A percentile compares a stretch with the other conserved stretches of the same genome.
Evolutionary conservation across 1,140 invertebrate species (phyloP).

Genomic region (Choristoneura fumiferana): DNA sequence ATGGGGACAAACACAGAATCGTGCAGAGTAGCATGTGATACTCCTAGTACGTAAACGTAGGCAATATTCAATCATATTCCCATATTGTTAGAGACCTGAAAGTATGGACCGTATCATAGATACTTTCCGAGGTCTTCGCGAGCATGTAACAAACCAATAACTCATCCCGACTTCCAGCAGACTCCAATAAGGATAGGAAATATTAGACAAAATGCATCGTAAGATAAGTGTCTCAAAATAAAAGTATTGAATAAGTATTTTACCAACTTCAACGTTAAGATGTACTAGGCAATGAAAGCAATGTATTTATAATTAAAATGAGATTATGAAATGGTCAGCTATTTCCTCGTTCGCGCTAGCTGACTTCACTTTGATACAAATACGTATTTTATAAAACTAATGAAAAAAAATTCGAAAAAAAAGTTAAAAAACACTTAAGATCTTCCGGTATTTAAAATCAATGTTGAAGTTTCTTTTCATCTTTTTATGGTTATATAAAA

Average conservation of each 20-base stretch:
- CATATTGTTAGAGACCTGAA: slow-evolving; percentile 39
- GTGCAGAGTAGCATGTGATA: slow-evolving; percentile 73
- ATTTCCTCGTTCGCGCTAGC: slow-evolving; percentile 65
- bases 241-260: slow-evolving; percentile 75
- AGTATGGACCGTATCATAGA: slow-evolving; percentile 24
- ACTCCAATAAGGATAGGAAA: slow-evolving; percentile 58
- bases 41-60: slow-evolving; percentile 62
- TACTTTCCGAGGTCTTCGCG: slow-evolving; percentile 37
- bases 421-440: slow-evolving; percentile 61
- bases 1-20: slow-evolving; percentile 52
- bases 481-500: slow-evolving; percentile 71
- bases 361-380: slow-evolving; percentile 75
- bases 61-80: slow-evolving; percentile 43
- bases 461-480: slow-evolving; percentile 69
- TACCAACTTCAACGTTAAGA: slow-evolving; percentile 65
- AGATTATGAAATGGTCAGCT: slow-evolving; percentile 60
- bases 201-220: slow-evolving; percentile 71
- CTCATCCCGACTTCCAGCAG: slow-evolving; percentile 59
- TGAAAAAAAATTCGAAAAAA: slow-evolving; percentile 46
- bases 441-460: slow-evolving; percentile 68
- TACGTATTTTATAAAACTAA: slow-evolving; percentile 73
- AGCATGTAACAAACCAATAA: slow-evolving; percentile 32
- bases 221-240: slow-evolving; percentile 71
- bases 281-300: slow-evolving; percentile 69
- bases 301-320: slow-evolving; percentile 72